Evolutionary conservation across 2,113 vertebrate species (phyloP).

Genomic region (Sceloporus undulatus): DNA sequence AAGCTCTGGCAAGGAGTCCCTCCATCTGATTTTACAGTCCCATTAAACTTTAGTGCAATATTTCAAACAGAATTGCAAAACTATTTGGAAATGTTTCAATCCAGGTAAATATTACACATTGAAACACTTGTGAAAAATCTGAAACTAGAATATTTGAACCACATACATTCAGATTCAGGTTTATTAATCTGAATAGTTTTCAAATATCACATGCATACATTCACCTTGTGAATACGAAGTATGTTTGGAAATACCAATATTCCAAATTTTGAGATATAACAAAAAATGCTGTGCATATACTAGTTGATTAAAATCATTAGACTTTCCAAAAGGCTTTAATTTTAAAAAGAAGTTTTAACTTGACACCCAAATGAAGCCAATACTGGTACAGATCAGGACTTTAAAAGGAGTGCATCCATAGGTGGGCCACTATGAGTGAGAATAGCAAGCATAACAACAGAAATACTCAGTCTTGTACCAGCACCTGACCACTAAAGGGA

Average conservation of each 20-base stretch:
- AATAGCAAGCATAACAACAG: too few relatives aligned
- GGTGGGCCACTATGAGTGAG: too few relatives aligned
- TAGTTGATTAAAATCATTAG: too few relatives aligned
- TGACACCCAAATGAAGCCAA: too few relatives aligned
- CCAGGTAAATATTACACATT: background rate
- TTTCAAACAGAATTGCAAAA: background rate
- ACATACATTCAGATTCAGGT: background rate
- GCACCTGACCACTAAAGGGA: background rate
- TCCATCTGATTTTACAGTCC: background rate
- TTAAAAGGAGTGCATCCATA: too few relatives aligned
- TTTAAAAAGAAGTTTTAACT: too few relatives aligned
- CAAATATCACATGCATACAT: background rate
- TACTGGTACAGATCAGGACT: too few relatives aligned
- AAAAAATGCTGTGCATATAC: too few relatives aligned
- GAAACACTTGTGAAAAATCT: background rate
- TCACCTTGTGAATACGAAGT: background rate
- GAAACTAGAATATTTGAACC: background rate
- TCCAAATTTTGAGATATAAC: too few relatives aligned
- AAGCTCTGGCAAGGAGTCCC: background rate
- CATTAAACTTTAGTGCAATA: too few relatives aligned
- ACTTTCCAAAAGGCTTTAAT: too few relatives aligned
- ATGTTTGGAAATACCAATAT: too few relatives aligned
- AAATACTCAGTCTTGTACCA: background rate
- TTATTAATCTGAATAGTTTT: conserved; percentile 4
- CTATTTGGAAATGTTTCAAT: background rate